Evolutionary conservation across 1,140 invertebrate genomes (phyloP), one percentile per base, ranked within the genome.

Genomic region (Drosophila quadrilineata): DNA sequence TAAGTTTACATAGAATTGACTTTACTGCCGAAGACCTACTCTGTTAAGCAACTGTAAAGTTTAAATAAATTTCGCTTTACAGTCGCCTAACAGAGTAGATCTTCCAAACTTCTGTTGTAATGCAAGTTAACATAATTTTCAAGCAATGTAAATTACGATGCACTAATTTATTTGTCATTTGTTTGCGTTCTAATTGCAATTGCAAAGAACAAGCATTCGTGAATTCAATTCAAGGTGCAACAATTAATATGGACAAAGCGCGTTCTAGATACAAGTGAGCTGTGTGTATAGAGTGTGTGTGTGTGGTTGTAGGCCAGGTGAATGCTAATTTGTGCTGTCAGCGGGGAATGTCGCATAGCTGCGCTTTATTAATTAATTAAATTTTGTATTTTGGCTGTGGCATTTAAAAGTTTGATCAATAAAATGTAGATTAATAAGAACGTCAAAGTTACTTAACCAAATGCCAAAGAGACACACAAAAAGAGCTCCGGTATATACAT

Each of bases 391-490:
- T 63, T 6, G 50, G 40, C 31, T 31, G 14, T 66, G 48, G 36
- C 50, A 84, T 71, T 84, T 43, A 68, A 84, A 84, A 85, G 79
- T 84, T 84, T 84, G 79, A 84, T 84, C 79, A 85, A 84, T 84
- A 84, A 71, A 43, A 59, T 43, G 60, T 33, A 71, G 60, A 85
- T 79, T 85, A 86, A 84, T 79, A 79, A 86, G 54, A 10, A 41
- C 8, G 43, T 56, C 38, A 33, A 31, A 40, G 19, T 17, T 49
- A 10, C 12, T 49, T 49, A 49, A 35, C 19, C 33, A 28, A 45
- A 35, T 49, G 33, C 9, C 35, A 31, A 29, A 22, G 3, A 50
- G 10, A 40, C 6, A 41, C 9, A 45, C 8, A 35, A 60, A 1
- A 2, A 35, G 33, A 16, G n/a, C n/a, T n/a, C n/a, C n/a, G n/a